phyloP scores from a whole-genome alignment of 2,888 invertebrate species.

The Zaprionus bogoriensis region DNA sequence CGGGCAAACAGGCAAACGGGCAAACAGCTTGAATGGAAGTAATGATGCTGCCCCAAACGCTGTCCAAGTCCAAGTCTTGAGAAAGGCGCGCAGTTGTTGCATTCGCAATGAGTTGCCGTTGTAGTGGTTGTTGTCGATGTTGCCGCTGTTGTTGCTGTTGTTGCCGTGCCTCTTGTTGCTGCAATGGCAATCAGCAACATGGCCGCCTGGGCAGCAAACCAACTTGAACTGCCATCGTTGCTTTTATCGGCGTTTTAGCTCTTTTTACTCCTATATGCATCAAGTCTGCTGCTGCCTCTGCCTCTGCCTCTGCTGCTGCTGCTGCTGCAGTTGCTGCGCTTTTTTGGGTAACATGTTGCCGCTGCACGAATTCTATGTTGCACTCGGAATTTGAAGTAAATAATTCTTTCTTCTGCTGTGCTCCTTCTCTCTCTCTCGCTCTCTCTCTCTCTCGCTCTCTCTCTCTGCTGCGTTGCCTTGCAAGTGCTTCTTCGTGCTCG shows the following conservation, averaged over 20 bases:
- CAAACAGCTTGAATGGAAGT: constrained; percentile 79
- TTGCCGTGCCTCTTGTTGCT: constrained; percentile 23
- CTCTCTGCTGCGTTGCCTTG: constrained; percentile 32
- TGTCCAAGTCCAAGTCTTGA: constrained; percentile 60
- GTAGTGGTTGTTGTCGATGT: constrained; percentile 41
- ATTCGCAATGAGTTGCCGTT: constrained; percentile 72
- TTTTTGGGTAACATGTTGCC: constrained; percentile 74
- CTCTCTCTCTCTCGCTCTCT: constrained; percentile 32
- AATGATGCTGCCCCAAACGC: constrained; percentile 71
- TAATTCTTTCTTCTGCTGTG: constrained; percentile 67
- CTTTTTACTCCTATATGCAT: constrained; percentile 13
- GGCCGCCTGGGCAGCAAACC: constrained; percentile 78
- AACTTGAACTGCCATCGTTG: constrained; percentile 75
- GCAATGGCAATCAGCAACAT: constrained; percentile 71
- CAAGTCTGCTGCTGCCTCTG: not conserved
- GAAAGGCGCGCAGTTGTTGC: constrained; percentile 74
- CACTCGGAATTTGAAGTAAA: constrained; percentile 74
- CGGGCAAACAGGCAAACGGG: too few relatives aligned
- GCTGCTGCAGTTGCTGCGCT: constrained; percentile 28
- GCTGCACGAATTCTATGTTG: constrained; percentile 81
- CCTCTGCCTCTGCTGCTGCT: not conserved
- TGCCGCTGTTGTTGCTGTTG: constrained; percentile 29
- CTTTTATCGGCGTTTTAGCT: constrained; percentile 71
- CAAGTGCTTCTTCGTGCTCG: constrained; percentile 80
- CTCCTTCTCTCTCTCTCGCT: constrained; percentile 44